Evolutionary conservation across 2,797 vertebrate species (phyloP), one percentile per base, ranked within the genome.

Genomic region (Microcaecilia unicolor): DNA sequence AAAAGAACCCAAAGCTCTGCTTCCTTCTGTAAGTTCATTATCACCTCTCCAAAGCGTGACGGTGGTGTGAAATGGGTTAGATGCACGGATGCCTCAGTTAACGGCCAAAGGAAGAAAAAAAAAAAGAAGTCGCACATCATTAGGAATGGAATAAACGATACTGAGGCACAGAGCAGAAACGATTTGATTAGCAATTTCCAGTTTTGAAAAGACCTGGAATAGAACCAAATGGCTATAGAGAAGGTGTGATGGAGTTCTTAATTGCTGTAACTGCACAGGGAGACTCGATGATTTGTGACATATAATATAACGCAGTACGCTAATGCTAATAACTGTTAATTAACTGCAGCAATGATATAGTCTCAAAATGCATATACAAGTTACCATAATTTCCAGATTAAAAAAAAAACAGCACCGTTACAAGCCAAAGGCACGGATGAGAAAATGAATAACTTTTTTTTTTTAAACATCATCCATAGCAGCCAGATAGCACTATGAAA

Each of bases 241-340:
- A 83, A 92, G 86, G 91, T 92, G 89, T 79, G 81, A 90, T 85
- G 78, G 87, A 90, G 87, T 89, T 87, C 87, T 89, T 94, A 94
- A 97, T 96, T 94, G 88, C 88, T 88, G 79, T 83, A 87, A 88
- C 86, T 88, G 88, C 87, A 90, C 86, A 85, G 81, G 85, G 92
- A 94, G 89, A 91, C 84, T 81, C 84, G 89, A 92, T 93, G 90
- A 93, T 94, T 93, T 95, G 91, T 92, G 91, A 94, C 90, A 93
- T 78, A 84, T 90, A 90, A 91, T 88, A 84, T 84, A 78, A 84
- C 80, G 70, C 86, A 84, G 81, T 78, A 81, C 80, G 81, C 80
- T 83, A 90, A 90, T 86, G 82, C 89, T 92, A 93, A 95, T 93
- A 94, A 93, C 89, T 89, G 94, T 91, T 97, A 97, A 97, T 94